Evolutionary conservation across 2,113 vertebrate genomes (phyloP), one percentile per base, ranked within the genome.

Genomic region (Seriola aureovittata): DNA sequence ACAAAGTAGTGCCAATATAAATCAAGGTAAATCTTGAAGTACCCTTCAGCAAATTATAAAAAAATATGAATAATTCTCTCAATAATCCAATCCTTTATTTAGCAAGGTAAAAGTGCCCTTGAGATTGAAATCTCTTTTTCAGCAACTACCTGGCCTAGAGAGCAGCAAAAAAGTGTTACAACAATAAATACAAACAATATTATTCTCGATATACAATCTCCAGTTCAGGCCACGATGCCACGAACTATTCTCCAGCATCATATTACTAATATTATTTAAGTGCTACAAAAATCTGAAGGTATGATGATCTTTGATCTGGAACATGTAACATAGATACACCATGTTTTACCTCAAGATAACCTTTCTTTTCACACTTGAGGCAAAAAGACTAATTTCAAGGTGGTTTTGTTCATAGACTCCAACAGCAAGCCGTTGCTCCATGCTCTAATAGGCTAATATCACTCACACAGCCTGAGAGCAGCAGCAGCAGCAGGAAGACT

Each of bases 361-460:
- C 38, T 64, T 59, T 65, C 19, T 54, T 58, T 68, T 75, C n/a
- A 1, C 12, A 42, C 62, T 71, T n/a, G 9, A 69, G 36, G 58
- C 1, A 67, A 32, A 60, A 62, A n/a, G 9, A 40, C 14, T 71
- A 1, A 34, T 58, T 80, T 80, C 42, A 84, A 44, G 21, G 42
- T 36, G 59, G 14, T 62, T 57, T 46, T 76, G 40, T 72, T 81
- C n/a, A 54, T 79, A 81, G 69, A 55, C 23, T 32, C 29, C 34
- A 29, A 42, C 25, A 34, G 48, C n/a, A 5, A 66, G 75, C 55
- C 1, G 19, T 69, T 44, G 29, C 75, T 76, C 66, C 13, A 12
- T 76, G 44, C 74, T 73, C 52, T 71, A 57, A 75, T 48, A 44
- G 55, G 32, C 54, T 58, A 67, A 46, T 46, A 71, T 46, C 55